Conservation (phyloP, 2,888 invertebrate species). For the Podabrus alpinus region DNA sequence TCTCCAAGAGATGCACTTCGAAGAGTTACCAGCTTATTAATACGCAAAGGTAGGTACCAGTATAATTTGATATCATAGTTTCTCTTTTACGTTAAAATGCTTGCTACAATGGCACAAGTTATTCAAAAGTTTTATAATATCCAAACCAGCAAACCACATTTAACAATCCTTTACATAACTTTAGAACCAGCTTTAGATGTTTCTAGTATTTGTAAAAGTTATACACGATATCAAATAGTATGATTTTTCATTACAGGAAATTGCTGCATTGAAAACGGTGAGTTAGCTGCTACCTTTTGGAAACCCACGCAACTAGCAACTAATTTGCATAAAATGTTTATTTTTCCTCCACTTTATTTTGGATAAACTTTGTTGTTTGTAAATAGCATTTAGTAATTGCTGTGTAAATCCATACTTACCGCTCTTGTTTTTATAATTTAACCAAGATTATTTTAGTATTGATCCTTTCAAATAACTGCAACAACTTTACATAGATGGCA, state of each 20-base stretch:
- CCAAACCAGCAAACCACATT: background rate
- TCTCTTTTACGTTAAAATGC: background rate
- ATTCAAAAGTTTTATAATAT: background rate
- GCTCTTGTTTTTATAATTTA: background rate
- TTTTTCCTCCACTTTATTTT: background rate
- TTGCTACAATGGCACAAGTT: background rate
- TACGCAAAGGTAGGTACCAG: constrained; percentile 58
- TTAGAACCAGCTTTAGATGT: background rate
- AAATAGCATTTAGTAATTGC: background rate
- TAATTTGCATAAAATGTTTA: background rate
- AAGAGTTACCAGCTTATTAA: constrained; percentile 86
- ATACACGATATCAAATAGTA: background rate
- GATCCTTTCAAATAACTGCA: background rate
- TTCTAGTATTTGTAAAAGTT: background rate
- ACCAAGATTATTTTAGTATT: background rate
- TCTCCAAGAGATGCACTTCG: constrained; percentile 84
- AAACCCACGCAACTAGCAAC: constrained; percentile 5
- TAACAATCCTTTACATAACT: background rate
- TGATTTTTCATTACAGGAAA: constrained; percentile 28
- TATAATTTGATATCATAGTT: background rate
- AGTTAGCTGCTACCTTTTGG: constrained; percentile 24
- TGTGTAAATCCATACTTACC: background rate
- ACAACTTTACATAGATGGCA: background rate
- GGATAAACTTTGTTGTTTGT: background rate
- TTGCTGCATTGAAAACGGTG: constrained; percentile 31